Conservation (phyloP, 2,797 vertebrate species). For the Carapus acus region DNA sequence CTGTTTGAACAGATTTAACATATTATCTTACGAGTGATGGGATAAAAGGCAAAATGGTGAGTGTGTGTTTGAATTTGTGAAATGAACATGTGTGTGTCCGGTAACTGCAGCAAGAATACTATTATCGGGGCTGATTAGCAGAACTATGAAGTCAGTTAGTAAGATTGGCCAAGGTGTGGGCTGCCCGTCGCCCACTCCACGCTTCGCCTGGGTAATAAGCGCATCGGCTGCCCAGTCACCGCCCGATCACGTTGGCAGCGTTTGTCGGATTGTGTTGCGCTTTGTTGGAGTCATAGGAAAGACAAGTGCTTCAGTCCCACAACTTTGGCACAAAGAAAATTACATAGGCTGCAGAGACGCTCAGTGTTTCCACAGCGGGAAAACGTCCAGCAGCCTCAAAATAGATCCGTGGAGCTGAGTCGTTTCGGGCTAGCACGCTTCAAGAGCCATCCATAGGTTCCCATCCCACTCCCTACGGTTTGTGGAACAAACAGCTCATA, state of each 20-base stretch:
- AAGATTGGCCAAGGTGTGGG: conserved; percentile 48
- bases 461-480: background rate
- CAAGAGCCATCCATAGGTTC: background rate
- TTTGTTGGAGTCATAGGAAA: conserved; percentile 18
- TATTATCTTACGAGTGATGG: background rate
- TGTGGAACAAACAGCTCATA: background rate
- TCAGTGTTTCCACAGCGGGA: conserved; percentile 2
- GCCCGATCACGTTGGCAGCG: conserved; percentile 45
- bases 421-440: background rate
- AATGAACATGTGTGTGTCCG: conserved; percentile 6
- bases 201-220: conserved; percentile 57
- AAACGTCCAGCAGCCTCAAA: conserved; percentile 1
- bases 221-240: conserved; percentile 45
- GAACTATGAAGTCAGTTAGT: conserved; percentile 55
- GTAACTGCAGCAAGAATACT: conserved; percentile 34
- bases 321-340: conserved; percentile 10
- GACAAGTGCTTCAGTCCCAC: conserved; percentile 2
- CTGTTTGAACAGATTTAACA: too few relatives aligned
- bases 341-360: conserved; percentile 1
- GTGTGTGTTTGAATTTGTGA: background rate
- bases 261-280: background rate
- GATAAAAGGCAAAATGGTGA: too few relatives aligned
- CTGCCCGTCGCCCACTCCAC: conserved; percentile 53
- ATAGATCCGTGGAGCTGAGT: background rate
- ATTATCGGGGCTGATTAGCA: conserved; percentile 57